Conservation (phyloP, 2,888 invertebrate species). For the Acronicta leporina region DNA sequence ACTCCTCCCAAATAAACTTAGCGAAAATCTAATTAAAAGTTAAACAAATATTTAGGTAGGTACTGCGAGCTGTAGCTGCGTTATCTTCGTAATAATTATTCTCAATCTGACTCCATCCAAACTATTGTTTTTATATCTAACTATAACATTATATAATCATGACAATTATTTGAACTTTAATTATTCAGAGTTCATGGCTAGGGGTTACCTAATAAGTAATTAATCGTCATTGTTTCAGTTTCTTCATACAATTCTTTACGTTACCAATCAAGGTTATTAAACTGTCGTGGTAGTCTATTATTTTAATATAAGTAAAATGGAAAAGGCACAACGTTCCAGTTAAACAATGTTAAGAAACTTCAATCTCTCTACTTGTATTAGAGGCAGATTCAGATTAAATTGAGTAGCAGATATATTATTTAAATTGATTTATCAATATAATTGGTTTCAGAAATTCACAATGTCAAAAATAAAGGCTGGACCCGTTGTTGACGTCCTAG, state of each 20-base stretch:
- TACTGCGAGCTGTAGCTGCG: too few relatives aligned
- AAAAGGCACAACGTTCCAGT: slow-evolving; percentile 13
- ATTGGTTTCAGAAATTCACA: slow-evolving; percentile 54
- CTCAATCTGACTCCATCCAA: background rate
- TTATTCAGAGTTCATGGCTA: slow-evolving; percentile 4
- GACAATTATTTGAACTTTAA: slow-evolving; percentile 31
- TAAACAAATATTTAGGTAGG: too few relatives aligned
- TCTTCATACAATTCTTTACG: slow-evolving; percentile 23
- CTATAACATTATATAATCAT: too few relatives aligned
- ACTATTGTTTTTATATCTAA: background rate
- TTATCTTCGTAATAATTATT: too few relatives aligned
- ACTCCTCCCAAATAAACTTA: too few relatives aligned
- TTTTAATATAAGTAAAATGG: slow-evolving; percentile 9
- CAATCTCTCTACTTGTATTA: too few relatives aligned
- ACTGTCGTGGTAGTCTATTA: slow-evolving; percentile 24
- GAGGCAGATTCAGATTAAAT: too few relatives aligned
- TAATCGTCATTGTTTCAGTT: slow-evolving; percentile 23
- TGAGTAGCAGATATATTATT: too few relatives aligned
- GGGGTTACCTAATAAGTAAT: slow-evolving; percentile 12
- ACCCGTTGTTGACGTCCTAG: slow-evolving; percentile 97
- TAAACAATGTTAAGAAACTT: background rate
- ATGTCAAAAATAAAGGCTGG: slow-evolving; percentile 92
- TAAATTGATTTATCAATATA: slow-evolving; percentile 3
- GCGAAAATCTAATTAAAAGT: too few relatives aligned
- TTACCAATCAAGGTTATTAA: slow-evolving; percentile 31